Evolutionary conservation across 2,888 invertebrate species (phyloP), one percentile per base, ranked within the genome.

Genomic region (Cheilosia grossa): DNA sequence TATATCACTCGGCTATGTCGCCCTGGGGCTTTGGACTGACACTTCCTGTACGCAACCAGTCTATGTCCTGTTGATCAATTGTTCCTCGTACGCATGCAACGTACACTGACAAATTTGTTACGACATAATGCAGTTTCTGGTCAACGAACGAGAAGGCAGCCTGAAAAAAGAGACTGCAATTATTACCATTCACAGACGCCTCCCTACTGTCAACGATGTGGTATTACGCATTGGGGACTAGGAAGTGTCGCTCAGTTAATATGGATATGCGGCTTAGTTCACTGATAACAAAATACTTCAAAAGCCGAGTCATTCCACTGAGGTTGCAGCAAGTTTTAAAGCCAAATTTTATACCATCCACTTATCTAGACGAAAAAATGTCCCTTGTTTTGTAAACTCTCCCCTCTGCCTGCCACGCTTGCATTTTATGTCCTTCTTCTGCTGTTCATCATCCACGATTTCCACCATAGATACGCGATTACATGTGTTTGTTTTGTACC

Each of bases 121-220:
- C 44, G 85, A 67, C 85, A 85, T 81, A 85, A 85, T 85, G 85
- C 85, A 85, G 85, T 81, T 85, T 77, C 77, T 81, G 81, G 81
- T 85, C 81, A 81, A 72, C 77, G 85, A 81, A 85, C 85, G 66
- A 27, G 49, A 17, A 42, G 53, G 53, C 56, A 77, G 74, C 44
- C 63, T 69, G 6, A 51, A 44, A 70, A 75, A 63, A 56, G 54
- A 70, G 33, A 70, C 74, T 70, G 30, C 59, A 83, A 80, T 80
- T 80, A 80, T 37, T 53, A 64, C 51, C 63, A 69, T 64, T 51
- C 70, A 67, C 67, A 7, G 72, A 51, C 56, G 30, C 33, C 7
- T 21, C 40, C 17, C 58, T 59, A 42, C 74, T 64, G 82, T 79
- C 69, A n/a, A 24, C 21, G 40, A 53, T 24, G 30, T 30, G 19